phyloP scores from a whole-genome alignment of 2,797 vertebrate species.

The Ctenopoma kingsleyae region DNA sequence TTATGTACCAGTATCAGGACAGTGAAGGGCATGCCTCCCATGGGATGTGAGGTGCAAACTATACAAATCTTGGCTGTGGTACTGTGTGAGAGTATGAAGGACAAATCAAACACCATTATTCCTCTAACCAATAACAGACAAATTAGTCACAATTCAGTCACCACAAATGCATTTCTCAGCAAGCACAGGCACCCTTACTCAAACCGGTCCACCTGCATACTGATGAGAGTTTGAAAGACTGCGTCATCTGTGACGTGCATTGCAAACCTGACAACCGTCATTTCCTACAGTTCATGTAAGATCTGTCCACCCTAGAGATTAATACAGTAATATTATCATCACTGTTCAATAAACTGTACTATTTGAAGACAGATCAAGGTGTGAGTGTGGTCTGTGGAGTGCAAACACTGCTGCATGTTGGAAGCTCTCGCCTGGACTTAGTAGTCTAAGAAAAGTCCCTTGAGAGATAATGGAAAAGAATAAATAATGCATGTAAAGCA shows the following conservation, averaged over 20 bases:
- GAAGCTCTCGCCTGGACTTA: constrained; percentile 23
- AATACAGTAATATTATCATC: neutral
- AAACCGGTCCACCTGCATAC: constrained; percentile 37
- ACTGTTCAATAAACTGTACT: neutral
- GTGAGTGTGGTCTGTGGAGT: neutral
- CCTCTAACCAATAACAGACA: neutral
- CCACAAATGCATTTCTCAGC: neutral
- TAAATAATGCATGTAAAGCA: constrained; percentile 68
- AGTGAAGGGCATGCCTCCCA: constrained; percentile 46
- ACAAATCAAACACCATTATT: constrained; percentile 22
- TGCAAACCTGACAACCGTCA: constrained; percentile 4
- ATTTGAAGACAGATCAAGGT: neutral
- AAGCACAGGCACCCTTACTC: constrained; percentile 2
- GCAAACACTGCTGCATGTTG: constrained; percentile 6
- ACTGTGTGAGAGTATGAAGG: constrained; percentile 20
- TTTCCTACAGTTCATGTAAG: neutral
- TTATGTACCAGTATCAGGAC: constrained; percentile 29
- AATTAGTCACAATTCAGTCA: constrained; percentile 9
- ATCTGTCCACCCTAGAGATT: neutral
- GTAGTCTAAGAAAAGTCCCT: constrained; percentile 34
- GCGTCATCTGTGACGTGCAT: constrained; percentile 6
- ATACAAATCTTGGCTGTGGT: constrained; percentile 5
- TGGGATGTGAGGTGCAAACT: constrained; percentile 19
- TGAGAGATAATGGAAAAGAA: constrained; percentile 55
- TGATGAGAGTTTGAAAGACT: constrained; percentile 7